These are phyloP conservation scores for Onychomys arenicola DNA, from an alignment of 2,797 vertebrate genomes.

Conservation along the genomic window DNA sequence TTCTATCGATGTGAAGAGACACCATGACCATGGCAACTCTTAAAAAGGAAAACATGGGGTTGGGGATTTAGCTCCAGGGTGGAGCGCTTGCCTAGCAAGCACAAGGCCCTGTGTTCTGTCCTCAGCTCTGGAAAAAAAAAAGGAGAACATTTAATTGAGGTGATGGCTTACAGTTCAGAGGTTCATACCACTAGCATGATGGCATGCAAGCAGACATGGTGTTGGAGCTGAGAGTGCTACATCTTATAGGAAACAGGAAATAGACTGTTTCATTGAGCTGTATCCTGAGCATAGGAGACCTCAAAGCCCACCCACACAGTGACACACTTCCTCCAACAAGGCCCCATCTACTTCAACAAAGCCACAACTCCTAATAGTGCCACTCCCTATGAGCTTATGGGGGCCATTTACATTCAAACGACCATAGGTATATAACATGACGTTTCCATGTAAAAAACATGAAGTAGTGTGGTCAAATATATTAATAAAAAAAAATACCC, in stretches of 20 bases:
- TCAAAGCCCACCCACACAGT: neutral
- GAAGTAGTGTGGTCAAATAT: neutral
- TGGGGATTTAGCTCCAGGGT: too few relatives aligned
- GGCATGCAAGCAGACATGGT: neutral
- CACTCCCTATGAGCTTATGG: neutral
- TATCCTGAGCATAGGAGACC: neutral
- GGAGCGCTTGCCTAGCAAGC: too few relatives aligned
- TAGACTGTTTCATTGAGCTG: neutral
- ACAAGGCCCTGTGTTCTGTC: too few relatives aligned
- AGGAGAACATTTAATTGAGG: neutral
- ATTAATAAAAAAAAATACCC: neutral
- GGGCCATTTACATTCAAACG: neutral
- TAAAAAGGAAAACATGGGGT: neutral
- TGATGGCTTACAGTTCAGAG: neutral
- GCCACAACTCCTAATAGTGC: neutral
- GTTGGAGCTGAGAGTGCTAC: neutral
- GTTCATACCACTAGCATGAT: neutral
- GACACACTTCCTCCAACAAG: neutral
- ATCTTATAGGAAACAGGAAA: neutral
- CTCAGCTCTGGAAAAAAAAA: too few relatives aligned
- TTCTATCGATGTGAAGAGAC: neutral
- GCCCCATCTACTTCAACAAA: too few relatives aligned
- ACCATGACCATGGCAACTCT: neutral
- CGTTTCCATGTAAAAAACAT: neutral
- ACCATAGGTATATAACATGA: neutral